Conservation (phyloP, 2,888 invertebrate genomes). For the Plagodis pulveraria region DNA sequence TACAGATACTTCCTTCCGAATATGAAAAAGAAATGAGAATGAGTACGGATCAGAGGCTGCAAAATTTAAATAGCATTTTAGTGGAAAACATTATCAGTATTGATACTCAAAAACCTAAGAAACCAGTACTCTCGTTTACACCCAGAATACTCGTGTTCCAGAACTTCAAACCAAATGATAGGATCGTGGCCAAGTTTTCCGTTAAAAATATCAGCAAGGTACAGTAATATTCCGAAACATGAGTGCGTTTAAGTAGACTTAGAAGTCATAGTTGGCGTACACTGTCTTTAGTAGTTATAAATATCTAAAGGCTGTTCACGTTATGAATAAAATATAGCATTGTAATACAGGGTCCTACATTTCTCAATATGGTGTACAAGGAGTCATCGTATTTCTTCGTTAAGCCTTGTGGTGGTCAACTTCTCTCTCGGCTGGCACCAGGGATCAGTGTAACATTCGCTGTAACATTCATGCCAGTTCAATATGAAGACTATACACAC, state of each 20-base stretch:
- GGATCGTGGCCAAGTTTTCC: conserved; percentile 76
- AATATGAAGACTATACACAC: conserved; percentile 82
- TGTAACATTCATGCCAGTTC: conserved; percentile 86
- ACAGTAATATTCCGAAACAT: conserved; percentile 13
- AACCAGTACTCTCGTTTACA: conserved; percentile 62
- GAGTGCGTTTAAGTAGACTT: no score
- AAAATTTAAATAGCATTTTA: conserved; percentile 58
- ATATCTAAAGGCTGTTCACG: no score
- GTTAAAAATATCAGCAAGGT: conserved; percentile 86
- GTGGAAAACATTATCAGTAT: conserved; percentile 60
- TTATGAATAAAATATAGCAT: background rate
- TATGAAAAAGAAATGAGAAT: conserved; percentile 72
- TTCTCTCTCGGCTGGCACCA: conserved; percentile 86
- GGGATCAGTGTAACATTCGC: conserved; percentile 87
- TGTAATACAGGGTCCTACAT: conserved; percentile 76
- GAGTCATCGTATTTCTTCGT: conserved; percentile 81
- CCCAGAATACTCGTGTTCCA: conserved; percentile 86
- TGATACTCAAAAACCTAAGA: conserved; percentile 45
- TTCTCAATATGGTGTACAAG: conserved; percentile 76
- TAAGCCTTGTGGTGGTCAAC: conserved; percentile 66
- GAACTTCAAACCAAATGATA: conserved; percentile 82
- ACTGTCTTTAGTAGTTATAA: no score
- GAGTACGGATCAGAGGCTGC: conserved; percentile 62
- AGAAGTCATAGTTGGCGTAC: no score
- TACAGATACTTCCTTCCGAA: conserved; percentile 72